phyloP scores from a whole-genome alignment of 1,140 invertebrate genomes.

The Olivierus martensii region DNA sequence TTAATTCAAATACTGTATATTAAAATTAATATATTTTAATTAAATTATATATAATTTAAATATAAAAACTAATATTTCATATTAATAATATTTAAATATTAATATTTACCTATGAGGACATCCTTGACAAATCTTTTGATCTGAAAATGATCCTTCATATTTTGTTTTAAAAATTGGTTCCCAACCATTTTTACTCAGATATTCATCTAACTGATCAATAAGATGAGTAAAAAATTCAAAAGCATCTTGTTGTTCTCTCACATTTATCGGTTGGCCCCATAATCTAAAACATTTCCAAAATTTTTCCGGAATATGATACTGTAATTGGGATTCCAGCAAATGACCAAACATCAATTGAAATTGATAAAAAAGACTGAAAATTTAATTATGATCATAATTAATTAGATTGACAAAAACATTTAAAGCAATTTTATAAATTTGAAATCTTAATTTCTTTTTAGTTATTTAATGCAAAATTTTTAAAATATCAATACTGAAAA shows the following conservation, averaged over 20 bases:
- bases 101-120: conserved; percentile 38
- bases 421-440: too few species aligned
- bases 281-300: conserved; percentile 45
- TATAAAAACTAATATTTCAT: too few species aligned
- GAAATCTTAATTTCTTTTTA: too few species aligned
- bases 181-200: conserved; percentile 25
- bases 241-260: conserved; percentile 47
- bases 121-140: conserved; percentile 47
- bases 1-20: too few species aligned
- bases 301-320: conserved; percentile 42
- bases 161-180: conserved; percentile 28
- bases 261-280: conserved; percentile 42
- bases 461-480: too few species aligned
- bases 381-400: neutral
- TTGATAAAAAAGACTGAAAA: conserved; percentile 32
- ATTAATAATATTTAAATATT: too few species aligned
- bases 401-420: too few species aligned
- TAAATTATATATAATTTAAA: too few species aligned
- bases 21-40: too few species aligned
- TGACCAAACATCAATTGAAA: conserved; percentile 44
- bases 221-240: conserved; percentile 42
- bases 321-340: conserved; percentile 39
- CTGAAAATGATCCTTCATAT: conserved; percentile 42
- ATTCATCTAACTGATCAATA: conserved; percentile 44
- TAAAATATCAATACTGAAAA: too few species aligned